Conservation (phyloP, 1,140 invertebrate genomes). For the Aleiodes sp. region DNA sequence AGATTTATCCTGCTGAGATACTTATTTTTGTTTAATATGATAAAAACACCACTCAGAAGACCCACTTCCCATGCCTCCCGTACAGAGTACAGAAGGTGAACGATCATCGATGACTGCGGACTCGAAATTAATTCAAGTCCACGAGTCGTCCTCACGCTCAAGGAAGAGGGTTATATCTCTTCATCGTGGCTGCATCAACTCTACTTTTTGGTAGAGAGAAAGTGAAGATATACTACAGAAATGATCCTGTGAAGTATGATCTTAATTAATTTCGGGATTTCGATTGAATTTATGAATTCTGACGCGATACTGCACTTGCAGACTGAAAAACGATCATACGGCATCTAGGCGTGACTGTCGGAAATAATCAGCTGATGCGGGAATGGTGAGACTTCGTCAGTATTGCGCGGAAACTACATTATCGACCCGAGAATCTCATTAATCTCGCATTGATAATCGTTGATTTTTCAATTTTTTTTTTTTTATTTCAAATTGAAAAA, state of each 20-base stretch:
- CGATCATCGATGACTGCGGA: constrained; percentile 64
- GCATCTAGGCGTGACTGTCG: no score
- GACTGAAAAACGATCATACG: background rate
- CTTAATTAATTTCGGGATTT: constrained; percentile 45
- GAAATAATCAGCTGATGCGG: no score
- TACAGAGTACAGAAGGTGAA: constrained; percentile 52
- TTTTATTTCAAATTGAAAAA: no score
- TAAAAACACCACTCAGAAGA: constrained; percentile 62
- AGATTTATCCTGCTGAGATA: no score
- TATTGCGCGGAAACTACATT: no score
- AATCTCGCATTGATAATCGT: no score
- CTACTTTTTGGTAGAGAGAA: constrained; percentile 54
- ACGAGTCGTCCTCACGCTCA: constrained; percentile 65
- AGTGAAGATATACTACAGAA: constrained; percentile 67
- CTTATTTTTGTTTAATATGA: background rate
- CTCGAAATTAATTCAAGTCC: constrained; percentile 29
- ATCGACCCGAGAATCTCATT: no score
- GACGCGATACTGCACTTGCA: background rate
- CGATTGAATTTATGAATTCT: background rate
- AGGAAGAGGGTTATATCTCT: constrained; percentile 55
- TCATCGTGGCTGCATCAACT: constrained; percentile 65
- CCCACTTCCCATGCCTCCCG: constrained; percentile 49
- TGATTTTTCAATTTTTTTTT: no score
- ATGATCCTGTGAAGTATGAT: constrained; percentile 69
- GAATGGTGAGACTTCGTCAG: no score